phyloP scores from a whole-genome alignment of 2,888 invertebrate species.

The Pteria penguin region DNA sequence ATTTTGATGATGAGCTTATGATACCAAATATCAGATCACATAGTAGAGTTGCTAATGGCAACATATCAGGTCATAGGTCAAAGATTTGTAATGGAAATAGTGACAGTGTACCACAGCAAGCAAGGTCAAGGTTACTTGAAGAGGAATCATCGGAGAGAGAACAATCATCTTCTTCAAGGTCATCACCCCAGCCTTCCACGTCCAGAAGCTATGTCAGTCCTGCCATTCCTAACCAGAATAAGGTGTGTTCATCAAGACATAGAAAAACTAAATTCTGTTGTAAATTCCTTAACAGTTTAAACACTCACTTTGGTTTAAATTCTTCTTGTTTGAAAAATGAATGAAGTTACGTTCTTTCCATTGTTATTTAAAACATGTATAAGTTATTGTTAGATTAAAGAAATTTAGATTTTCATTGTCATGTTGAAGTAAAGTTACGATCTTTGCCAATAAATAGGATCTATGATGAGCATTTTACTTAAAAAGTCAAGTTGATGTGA shows the following conservation, averaged over 20 bases:
- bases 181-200: slow-evolving; percentile 1
- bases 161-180: background rate
- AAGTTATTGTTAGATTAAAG: no score
- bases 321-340: no score
- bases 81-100: background rate
- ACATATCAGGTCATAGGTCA: slow-evolving; percentile 1
- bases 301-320: no score
- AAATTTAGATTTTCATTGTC: no score
- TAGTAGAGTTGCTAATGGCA: background rate
- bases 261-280: no score
- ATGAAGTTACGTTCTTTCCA: no score
- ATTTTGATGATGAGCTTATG: slow-evolving; percentile 56
- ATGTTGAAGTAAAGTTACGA: no score
- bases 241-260: background rate
- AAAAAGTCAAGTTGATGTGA: no score
- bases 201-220: slow-evolving; percentile 28
- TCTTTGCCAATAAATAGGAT: no score
- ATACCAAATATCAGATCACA: slow-evolving; percentile 20
- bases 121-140: background rate
- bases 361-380: no score
- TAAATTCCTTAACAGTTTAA: no score
- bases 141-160: background rate
- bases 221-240: slow-evolving; percentile 37
- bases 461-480: no score
- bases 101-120: slow-evolving; percentile 4